Evolutionary conservation across 1,140 invertebrate genomes (phyloP).

Genomic region (Leptoteleia sp.): DNA sequence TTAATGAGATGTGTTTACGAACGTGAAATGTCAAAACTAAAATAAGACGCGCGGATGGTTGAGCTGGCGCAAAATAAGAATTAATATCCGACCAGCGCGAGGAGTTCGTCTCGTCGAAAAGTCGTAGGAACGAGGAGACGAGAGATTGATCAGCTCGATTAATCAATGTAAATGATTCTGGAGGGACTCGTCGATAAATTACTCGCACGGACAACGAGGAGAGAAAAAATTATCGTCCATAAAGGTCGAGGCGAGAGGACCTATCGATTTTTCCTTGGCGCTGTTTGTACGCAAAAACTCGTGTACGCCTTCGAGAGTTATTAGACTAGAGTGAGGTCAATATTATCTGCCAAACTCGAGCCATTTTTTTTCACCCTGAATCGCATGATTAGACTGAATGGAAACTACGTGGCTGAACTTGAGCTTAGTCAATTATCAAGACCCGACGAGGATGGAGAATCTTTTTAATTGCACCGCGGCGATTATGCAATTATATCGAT

Average conservation of each 20-base stretch:
- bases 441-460: background rate
- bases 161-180: slow-evolving; percentile 68
- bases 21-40: slow-evolving; percentile 44
- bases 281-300: slow-evolving; percentile 42
- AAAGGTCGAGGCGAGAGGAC: slow-evolving; percentile 59
- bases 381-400: slow-evolving; percentile 21
- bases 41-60: slow-evolving; percentile 16
- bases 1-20: slow-evolving; percentile 50
- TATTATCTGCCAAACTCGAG: slow-evolving; percentile 37
- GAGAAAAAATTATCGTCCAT: slow-evolving; percentile 62
- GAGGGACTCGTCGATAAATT: slow-evolving; percentile 66
- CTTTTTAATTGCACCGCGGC: too few species aligned
- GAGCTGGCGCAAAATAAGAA: slow-evolving; percentile 51
- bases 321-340: slow-evolving; percentile 40
- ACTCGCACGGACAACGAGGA: slow-evolving; percentile 55
- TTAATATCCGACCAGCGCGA: slow-evolving; percentile 41
- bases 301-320: slow-evolving; percentile 48
- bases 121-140: slow-evolving; percentile 54
- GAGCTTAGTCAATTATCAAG: slow-evolving; percentile 4
- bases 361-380: slow-evolving; percentile 35
- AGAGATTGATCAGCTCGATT: slow-evolving; percentile 66
- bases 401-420: slow-evolving; percentile 6
- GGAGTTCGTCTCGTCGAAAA: slow-evolving; percentile 54
- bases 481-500: too few species aligned
- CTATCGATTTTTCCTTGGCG: slow-evolving; percentile 63